Evolutionary conservation across 30 jellyfish, hydroid and myxozoan genomes (phyloP), one percentile per base, ranked within the genome.

Genomic region (Clytia hemisphaerica): DNA sequence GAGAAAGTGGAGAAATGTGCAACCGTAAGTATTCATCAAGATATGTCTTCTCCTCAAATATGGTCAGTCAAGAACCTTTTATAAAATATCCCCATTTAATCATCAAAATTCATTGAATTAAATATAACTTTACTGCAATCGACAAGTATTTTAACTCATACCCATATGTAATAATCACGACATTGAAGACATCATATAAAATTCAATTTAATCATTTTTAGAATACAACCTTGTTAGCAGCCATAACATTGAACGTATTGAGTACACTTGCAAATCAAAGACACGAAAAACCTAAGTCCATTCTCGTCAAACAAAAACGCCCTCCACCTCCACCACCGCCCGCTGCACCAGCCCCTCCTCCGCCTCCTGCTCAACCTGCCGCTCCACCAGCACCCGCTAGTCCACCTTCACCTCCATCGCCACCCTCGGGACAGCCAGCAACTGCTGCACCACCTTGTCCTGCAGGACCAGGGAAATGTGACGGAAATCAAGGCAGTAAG

Each of bases 151-250:
- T n/a, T n/a, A n/a, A n/a, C n/a, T n/a, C n/a, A n/a, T n/a, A n/a
- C n/a, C n/a, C n/a, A n/a, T n/a, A n/a, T n/a, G n/a, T n/a, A n/a
- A n/a, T n/a, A n/a, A n/a, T n/a, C n/a, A n/a, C n/a, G n/a, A n/a
- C n/a, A n/a, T n/a, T n/a, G n/a, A n/a, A n/a, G n/a, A n/a, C n/a
- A n/a, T n/a, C n/a, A n/a, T n/a, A n/a, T n/a, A n/a, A n/a, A n/a
- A n/a, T n/a, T n/a, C n/a, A n/a, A n/a, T n/a, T n/a, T n/a, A n/a
- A n/a, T n/a, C n/a, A 14, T 53, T 53, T 49, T 4, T 72, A 92
- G 99, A 92, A 92, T 63, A 84, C 99, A 4, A 79, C 95, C 7
- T 57, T 92, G 84, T 76, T 92, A 71, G 99, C 99, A 4, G 63
- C 95, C 34, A 92, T 92, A 28, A 92, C 99, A 0, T 73, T 92